phyloP scores from a whole-genome alignment of 92 coral and sea anemone genomes.

The Hydrozoanthus gracilis region DNA sequence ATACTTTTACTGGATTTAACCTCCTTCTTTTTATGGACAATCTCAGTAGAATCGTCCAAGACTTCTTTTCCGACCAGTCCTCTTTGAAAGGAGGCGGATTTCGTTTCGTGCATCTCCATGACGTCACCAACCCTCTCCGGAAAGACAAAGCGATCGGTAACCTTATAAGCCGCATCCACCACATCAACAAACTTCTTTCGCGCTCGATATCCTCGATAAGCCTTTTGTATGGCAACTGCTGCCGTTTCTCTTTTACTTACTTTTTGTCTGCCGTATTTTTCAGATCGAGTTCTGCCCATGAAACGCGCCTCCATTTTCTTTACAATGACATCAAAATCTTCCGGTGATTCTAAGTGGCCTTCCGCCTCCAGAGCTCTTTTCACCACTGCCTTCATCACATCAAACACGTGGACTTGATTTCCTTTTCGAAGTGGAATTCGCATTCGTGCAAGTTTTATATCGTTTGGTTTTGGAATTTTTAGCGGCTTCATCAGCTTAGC shows the following conservation, averaged over 20 bases:
- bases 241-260: not conserved
- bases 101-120: too few species aligned
- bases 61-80: too few species aligned
- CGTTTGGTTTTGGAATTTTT: slow-evolving; percentile 46
- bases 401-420: slow-evolving; percentile 51
- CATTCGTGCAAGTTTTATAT: slow-evolving; percentile 43
- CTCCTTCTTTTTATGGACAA: too few species aligned
- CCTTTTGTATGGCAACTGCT: slow-evolving; percentile 8
- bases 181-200: not conserved
- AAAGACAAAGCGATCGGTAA: too few species aligned
- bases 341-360: slow-evolving; percentile 25
- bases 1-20: too few species aligned
- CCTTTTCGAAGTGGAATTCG: slow-evolving; percentile 50
- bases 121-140: too few species aligned
- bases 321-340: slow-evolving; percentile 46
- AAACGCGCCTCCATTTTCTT: slow-evolving; percentile 55
- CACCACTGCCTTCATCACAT: slow-evolving; percentile 58
- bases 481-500: slow-evolving; percentile 52
- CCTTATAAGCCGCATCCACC: too few species aligned
- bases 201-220: not conserved
- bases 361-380: slow-evolving; percentile 35
- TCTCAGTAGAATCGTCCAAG: too few species aligned
- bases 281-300: slow-evolving; percentile 13
- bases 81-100: too few species aligned
- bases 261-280: not conserved